These are phyloP conservation scores for Acanthopleura granulata DNA, from an alignment of 2,888 invertebrate species.

Conservation along the genomic window DNA sequence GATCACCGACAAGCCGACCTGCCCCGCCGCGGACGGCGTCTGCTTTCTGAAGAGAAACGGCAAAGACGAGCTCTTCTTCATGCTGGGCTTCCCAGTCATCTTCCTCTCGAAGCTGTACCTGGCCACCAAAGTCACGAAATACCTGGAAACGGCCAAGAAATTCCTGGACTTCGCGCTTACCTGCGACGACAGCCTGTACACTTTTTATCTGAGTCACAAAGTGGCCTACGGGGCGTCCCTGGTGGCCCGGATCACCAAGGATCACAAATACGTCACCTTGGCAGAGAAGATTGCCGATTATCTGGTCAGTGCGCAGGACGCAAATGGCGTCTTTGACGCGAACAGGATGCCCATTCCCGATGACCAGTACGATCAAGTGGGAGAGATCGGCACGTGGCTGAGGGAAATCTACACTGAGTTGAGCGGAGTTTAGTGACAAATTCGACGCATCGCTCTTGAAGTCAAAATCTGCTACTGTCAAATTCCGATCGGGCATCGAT, in stretches of 20 bases:
- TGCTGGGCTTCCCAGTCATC: slow-evolving; percentile 24
- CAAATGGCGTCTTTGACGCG: not conserved
- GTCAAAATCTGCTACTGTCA: too few species aligned
- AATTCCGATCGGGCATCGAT: too few species aligned
- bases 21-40: slow-evolving; percentile 13
- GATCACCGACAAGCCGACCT: slow-evolving; percentile 6
- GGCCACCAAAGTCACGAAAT: slow-evolving; percentile 21
- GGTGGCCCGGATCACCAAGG: slow-evolving; percentile 22
- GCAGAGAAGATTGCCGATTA: slow-evolving; percentile 24
- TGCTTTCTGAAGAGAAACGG: slow-evolving; percentile 25
- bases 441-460: too few species aligned
- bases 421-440: not conserved
- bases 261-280: slow-evolving; percentile 22
- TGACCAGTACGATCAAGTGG: not conserved
- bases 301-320: slow-evolving; percentile 11
- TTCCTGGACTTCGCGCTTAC: slow-evolving; percentile 22
- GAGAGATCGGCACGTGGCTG: not conserved
- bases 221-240: slow-evolving; percentile 24
- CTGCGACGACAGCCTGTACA: slow-evolving; percentile 20
- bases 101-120: slow-evolving; percentile 20
- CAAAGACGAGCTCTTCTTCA: slow-evolving; percentile 18
- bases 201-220: slow-evolving; percentile 24
- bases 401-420: not conserved
- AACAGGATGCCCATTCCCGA: not conserved
- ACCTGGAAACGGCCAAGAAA: slow-evolving; percentile 7